Conservation (phyloP, 2,888 invertebrate species). For the Augochlorella aurata region DNA sequence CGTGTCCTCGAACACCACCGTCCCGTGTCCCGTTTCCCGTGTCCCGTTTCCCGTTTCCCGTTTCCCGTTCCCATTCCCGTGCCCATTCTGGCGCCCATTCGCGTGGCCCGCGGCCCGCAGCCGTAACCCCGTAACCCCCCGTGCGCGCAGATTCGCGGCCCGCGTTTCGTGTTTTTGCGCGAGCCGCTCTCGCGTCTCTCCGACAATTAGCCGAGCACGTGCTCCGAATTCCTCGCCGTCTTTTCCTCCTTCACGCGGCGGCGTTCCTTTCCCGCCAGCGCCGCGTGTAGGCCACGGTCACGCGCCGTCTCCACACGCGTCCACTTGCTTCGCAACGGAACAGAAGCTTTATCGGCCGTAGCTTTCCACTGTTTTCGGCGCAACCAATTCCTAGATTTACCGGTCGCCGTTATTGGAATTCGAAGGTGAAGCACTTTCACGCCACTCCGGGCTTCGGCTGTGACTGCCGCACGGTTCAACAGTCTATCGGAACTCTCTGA, state of each 20-base stretch:
- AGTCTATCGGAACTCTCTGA: not conserved
- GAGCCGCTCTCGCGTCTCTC: slow-evolving; percentile 62
- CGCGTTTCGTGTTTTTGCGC: slow-evolving; percentile 62
- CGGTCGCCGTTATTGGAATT: not conserved
- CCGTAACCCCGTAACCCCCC: not conserved
- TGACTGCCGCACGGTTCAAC: not conserved
- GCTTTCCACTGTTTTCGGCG: not conserved
- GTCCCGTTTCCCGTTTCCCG: slow-evolving; percentile 12
- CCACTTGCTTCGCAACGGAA: not conserved
- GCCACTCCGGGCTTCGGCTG: not conserved
- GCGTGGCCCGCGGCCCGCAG: too few species aligned
- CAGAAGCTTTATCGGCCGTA: not conserved
- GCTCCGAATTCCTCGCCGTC: slow-evolving; percentile 26
- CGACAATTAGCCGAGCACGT: slow-evolving; percentile 70
- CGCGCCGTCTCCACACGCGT: too few species aligned
- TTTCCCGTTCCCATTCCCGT: slow-evolving; percentile 30
- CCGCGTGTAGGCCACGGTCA: not conserved
- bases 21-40: slow-evolving; percentile 36
- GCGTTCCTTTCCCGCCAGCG: slow-evolving; percentile 14
- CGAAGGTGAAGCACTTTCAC: not conserved
- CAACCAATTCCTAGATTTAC: not conserved
- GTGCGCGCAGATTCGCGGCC: slow-evolving; percentile 3
- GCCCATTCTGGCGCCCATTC: not conserved
- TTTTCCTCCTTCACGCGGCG: slow-evolving; percentile 36
- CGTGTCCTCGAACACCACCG: slow-evolving; percentile 16